Evolutionary conservation across 2,797 vertebrate genomes (phyloP).

Genomic region (Chelon labrosus): DNA sequence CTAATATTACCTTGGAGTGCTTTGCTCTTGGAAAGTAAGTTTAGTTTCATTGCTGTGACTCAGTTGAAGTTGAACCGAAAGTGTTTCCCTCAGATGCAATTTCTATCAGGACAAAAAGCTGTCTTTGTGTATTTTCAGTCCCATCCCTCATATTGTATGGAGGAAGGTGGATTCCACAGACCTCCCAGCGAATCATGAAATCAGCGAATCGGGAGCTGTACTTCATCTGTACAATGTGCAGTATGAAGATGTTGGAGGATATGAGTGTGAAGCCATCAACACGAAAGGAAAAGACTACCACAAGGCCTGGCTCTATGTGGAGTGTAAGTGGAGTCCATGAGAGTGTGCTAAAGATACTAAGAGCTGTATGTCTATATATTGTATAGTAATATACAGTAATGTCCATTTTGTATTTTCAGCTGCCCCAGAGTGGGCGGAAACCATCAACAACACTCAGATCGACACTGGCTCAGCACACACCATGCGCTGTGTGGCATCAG

Average conservation of each 20-base stretch:
- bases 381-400: background rate
- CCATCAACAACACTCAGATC: slow-evolving; percentile 96
- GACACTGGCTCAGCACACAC: slow-evolving; percentile 95
- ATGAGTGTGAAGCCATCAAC: slow-evolving; percentile 97
- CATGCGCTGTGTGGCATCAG: slow-evolving; percentile 94
- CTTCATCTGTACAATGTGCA: slow-evolving; percentile 97
- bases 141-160: slow-evolving; percentile 96
- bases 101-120: background rate
- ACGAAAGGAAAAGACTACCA: slow-evolving; percentile 96
- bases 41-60: too few relatives aligned
- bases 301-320: slow-evolving; percentile 93
- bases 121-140: slow-evolving; percentile 78
- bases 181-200: slow-evolving; percentile 92
- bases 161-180: slow-evolving; percentile 91
- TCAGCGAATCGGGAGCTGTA: slow-evolving; percentile 93
- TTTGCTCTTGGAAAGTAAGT: slow-evolving; percentile 98
- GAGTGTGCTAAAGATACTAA: background rate
- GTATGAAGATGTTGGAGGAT: slow-evolving; percentile 94
- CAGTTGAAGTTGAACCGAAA: too few relatives aligned
- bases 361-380: background rate
- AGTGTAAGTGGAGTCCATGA: slow-evolving; percentile 84
- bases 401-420: slow-evolving; percentile 77
- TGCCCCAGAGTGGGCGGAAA: slow-evolving; percentile 96
- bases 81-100: too few relatives aligned
- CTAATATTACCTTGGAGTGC: slow-evolving; percentile 97